phyloP scores from a whole-genome alignment of 2,797 vertebrate genomes.

The Channa striata region DNA sequence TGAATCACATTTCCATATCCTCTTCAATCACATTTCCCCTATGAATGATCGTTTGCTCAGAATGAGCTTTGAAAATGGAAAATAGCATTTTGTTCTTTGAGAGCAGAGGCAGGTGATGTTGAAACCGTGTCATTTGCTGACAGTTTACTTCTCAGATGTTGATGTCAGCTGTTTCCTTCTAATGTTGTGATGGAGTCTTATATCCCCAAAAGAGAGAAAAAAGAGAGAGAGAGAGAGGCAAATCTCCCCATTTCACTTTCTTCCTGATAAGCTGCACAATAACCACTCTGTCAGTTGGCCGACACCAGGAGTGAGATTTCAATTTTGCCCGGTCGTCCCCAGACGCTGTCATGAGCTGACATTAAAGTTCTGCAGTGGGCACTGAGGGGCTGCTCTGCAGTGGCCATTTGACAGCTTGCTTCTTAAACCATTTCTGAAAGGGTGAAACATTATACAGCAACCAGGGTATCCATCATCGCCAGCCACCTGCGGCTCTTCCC shows the following conservation, averaged over 20 bases:
- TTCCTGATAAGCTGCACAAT: conserved; percentile 58
- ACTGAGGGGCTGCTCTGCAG: conserved; percentile 29
- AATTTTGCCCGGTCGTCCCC: conserved; percentile 49
- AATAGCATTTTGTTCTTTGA: conserved; percentile 7
- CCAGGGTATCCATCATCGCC: conserved; percentile 70
- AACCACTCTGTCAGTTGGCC: conserved; percentile 56
- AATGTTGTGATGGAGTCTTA: conserved; percentile 39
- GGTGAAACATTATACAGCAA: conserved; percentile 60
- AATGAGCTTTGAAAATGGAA: conserved; percentile 20
- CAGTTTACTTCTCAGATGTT: conserved; percentile 29
- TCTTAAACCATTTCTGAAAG: conserved; percentile 76
- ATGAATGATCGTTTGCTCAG: conserved; percentile 35
- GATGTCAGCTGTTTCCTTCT: conserved; percentile 59
- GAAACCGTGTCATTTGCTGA: conserved; percentile 14
- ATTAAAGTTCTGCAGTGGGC: conserved; percentile 54
- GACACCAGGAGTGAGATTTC: conserved; percentile 50
- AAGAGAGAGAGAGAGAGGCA: background rate
- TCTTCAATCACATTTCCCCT: conserved; percentile 32
- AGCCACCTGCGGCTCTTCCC: conserved; percentile 65
- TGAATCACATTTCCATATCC: conserved; percentile 64
- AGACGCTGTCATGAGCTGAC: conserved; percentile 56
- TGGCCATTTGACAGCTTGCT: conserved; percentile 65
- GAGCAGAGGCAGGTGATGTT: conserved; percentile 1
- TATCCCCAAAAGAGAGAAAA: conserved; percentile 18
- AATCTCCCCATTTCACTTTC: conserved; percentile 47